These are phyloP conservation scores for Orius insidiosus DNA, from an alignment of 1,140 invertebrate genomes.

Conservation along the genomic window DNA sequence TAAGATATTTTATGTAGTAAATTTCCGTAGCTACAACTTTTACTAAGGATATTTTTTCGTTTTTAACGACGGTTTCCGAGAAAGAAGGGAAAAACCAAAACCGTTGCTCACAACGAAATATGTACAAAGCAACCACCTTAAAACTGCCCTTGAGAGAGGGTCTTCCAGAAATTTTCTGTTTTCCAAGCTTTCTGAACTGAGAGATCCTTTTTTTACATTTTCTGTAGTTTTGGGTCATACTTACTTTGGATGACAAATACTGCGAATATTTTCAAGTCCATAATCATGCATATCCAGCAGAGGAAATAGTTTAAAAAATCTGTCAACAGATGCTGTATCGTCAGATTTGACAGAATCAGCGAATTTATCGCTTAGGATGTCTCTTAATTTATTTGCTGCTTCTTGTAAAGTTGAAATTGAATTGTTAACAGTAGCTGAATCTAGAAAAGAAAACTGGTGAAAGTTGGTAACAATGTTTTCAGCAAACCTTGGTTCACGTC, in stretches of 20 bases:
- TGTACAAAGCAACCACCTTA: too few relatives aligned
- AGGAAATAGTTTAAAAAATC: constrained; percentile 97
- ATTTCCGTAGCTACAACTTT: too few relatives aligned
- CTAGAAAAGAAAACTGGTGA: constrained; percentile 26
- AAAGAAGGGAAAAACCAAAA: too few relatives aligned
- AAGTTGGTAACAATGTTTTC: neutral
- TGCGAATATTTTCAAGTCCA: constrained; percentile 80
- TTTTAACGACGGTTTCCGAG: too few relatives aligned
- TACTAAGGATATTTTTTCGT: too few relatives aligned
- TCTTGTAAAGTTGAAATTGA: constrained; percentile 71
- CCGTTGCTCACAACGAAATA: too few relatives aligned
- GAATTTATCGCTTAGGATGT: constrained; percentile 64
- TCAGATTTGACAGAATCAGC: constrained; percentile 79
- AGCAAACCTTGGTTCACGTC: constrained; percentile 50
- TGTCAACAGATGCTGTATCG: constrained; percentile 79
- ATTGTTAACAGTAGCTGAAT: constrained; percentile 48
- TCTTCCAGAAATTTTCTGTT: too few relatives aligned
- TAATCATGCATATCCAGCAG: constrained; percentile 80
- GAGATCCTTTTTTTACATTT: too few relatives aligned
- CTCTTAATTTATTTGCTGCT: constrained; percentile 58
- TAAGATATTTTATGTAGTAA: too few relatives aligned
- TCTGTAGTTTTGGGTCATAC: too few relatives aligned
- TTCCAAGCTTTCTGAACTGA: too few relatives aligned
- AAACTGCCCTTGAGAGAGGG: too few relatives aligned
- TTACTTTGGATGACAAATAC: constrained; percentile 70